Evolutionary conservation across 1,140 invertebrate species (phyloP).

Genomic region (Rhynchophorus ferrugineus): DNA sequence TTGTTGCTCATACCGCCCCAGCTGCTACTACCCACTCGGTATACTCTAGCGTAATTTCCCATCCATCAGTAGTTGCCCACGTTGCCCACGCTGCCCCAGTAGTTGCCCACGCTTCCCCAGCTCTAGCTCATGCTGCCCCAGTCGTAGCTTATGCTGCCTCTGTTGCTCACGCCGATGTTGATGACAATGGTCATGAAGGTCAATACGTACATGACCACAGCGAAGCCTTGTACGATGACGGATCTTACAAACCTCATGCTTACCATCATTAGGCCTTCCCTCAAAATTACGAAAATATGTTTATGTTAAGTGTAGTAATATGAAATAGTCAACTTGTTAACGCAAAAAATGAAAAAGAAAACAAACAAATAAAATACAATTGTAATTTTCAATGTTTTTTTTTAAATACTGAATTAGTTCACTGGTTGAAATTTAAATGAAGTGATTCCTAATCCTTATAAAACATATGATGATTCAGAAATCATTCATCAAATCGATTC

Average conservation of each 20-base stretch:
- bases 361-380: too few species aligned
- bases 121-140: not conserved
- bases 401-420: too few species aligned
- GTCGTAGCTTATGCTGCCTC: not conserved
- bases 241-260: constrained; percentile 18
- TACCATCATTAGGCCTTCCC: constrained; percentile 1
- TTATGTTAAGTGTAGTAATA: too few species aligned
- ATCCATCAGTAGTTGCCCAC: not conserved
- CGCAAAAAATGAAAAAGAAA: too few species aligned
- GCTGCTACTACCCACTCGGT: not conserved
- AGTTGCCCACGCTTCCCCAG: not conserved
- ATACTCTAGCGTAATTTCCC: not conserved
- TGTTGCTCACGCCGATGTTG: constrained; percentile 7
- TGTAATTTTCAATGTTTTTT: too few species aligned
- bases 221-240: constrained; percentile 24
- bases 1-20: not conserved
- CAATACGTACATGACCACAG: constrained; percentile 23
- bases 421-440: too few species aligned
- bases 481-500: too few species aligned
- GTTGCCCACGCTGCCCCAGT: constrained; percentile 1
- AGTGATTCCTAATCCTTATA: too few species aligned
- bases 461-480: too few species aligned
- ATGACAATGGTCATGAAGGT: constrained; percentile 15
- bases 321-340: too few species aligned
- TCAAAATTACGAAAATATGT: too few species aligned